phyloP scores from a whole-genome alignment of 2,797 vertebrate genomes.

The Macropus fuliginosus region DNA sequence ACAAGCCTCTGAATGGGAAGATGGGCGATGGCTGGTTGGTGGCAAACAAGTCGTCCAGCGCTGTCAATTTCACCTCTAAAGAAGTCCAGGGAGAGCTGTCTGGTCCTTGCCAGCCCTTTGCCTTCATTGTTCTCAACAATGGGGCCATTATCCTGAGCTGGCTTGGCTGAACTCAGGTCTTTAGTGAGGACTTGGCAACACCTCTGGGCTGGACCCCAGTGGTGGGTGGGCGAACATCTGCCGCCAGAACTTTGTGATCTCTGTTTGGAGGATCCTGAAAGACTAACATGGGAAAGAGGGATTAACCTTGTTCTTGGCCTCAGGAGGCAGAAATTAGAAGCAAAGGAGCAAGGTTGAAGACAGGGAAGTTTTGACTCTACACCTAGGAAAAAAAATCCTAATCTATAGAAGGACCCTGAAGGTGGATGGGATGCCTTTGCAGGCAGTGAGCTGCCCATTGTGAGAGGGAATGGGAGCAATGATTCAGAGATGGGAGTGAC shows the following conservation, averaged over 20 bases:
- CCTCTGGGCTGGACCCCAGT: too few relatives aligned
- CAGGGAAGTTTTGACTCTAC: too few relatives aligned
- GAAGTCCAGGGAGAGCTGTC: not conserved
- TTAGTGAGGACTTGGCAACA: not conserved
- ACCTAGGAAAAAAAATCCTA: not conserved
- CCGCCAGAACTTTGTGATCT: not conserved
- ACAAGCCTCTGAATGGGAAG: conserved; percentile 57
- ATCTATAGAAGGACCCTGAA: not conserved
- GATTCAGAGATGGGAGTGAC: not conserved
- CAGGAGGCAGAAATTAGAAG: not conserved
- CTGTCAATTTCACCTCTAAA: not conserved
- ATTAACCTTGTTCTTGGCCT: not conserved
- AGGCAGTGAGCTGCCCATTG: not conserved
- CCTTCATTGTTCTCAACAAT: conserved; percentile 24
- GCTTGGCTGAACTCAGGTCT: not conserved
- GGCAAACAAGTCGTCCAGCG: conserved; percentile 33
- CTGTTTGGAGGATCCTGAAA: not conserved
- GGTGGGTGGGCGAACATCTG: not conserved
- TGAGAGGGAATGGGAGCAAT: not conserved
- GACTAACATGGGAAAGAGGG: not conserved
- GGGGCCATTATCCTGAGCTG: not conserved
- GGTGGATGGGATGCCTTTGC: not conserved
- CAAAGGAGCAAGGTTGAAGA: not conserved
- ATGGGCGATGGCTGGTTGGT: conserved; percentile 28
- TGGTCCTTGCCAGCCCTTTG: not conserved